Base-by-base conservation (phyloP, 2,888 invertebrate species). In the Oscheius sp. region DNA sequence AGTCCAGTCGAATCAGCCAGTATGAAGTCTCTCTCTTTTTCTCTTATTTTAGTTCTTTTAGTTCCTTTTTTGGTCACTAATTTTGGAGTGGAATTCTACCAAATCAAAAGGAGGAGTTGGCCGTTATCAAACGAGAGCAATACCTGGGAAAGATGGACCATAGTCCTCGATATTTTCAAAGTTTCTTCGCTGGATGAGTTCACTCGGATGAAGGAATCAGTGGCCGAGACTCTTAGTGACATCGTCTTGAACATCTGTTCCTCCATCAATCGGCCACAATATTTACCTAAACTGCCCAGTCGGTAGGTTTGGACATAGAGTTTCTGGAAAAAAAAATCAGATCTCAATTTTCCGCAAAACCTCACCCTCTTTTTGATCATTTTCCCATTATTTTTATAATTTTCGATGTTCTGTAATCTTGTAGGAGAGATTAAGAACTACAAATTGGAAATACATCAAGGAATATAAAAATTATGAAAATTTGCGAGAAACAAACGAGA, bases 81-180 rank as follows among this genome's bases (percentile, higher is more conserved):
- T 34, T 75, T 84, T 12, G 73, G 73, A 10, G 68, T 84, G 17
- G 84, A 84, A 65, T 84, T 84, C 70, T 84, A 76, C 69, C 75
- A 83, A 69, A 69, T 78, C 69, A 72, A 74, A 50, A 63, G 70
- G 52, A 70, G 81, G 65, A 91, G 93, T 65, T 96, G 96, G 95
- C 91, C 92, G 31, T 93, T 96, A 87, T 91, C 92, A 77, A 91
- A 93, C 6, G 96, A 96, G 87, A 93, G 92, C 86, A 93, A 94
- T 85, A 95, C 96, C 0, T 98, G 97, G 97, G 97, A 98, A 88
- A 93, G 96, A 67, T 98, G 97, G 97, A 96, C 95, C 37, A 91
- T 97, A 5, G 92, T 93, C 82, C 90, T 97, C 78, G 93, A 96
- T 87, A 90, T 96, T 42, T 92, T 94, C 29, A 92, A 92, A 82